phyloP scores from a whole-genome alignment of 2,113 vertebrate species.

The Limanda limanda region DNA sequence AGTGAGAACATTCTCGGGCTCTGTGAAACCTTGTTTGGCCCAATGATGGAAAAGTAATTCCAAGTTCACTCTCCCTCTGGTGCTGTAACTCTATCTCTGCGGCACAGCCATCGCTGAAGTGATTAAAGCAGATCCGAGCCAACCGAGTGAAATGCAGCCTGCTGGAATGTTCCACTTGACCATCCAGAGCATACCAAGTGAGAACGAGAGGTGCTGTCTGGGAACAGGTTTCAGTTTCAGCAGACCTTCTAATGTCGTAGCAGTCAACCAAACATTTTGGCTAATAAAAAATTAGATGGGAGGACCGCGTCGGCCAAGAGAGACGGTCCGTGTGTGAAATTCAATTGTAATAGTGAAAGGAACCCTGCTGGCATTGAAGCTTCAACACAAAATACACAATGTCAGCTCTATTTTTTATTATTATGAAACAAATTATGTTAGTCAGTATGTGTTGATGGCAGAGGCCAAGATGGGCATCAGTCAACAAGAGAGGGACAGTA shows the following conservation, averaged over 20 bases:
- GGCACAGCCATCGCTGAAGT: conserved; percentile 73
- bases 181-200: conserved; percentile 79
- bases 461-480: not conserved
- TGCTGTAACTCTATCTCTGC: conserved; percentile 73
- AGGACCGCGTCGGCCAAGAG: conserved; percentile 31
- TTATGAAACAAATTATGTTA: not conserved
- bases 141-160: conserved; percentile 73
- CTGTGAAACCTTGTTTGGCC: conserved; percentile 48
- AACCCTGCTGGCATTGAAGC: not conserved
- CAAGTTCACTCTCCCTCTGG: conserved; percentile 6
- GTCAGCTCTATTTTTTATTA: conserved; percentile 2
- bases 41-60: conserved; percentile 53
- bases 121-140: conserved; percentile 77
- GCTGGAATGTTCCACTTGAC: conserved; percentile 81
- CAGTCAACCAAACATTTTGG: conserved; percentile 68
- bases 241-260: conserved; percentile 60
- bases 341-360: conserved; percentile 39
- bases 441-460: not conserved
- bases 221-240: conserved; percentile 63
- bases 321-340: conserved; percentile 44
- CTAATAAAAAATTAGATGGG: conserved; percentile 67
- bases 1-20: conserved; percentile 15
- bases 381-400: not conserved
- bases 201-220: conserved; percentile 52
- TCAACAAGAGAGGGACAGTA: not conserved